These are phyloP conservation scores for Callosobruchus maculatus DNA, from an alignment of 2,888 invertebrate species.

Conservation along the genomic window DNA sequence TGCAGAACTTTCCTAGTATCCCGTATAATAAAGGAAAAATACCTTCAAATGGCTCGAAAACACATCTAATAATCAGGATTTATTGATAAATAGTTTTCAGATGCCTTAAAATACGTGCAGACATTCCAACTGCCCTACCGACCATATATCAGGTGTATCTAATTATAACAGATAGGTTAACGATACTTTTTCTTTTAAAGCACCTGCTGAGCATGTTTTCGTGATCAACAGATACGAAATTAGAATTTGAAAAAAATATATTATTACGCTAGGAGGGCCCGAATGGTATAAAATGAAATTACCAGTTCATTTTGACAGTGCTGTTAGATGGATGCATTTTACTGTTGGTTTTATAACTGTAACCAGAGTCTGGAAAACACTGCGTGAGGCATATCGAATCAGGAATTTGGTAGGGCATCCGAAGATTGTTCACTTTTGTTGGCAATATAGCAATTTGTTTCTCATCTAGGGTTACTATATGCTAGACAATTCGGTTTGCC, in stretches of 20 bases:
- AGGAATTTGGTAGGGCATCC: background rate
- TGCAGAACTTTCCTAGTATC: no score
- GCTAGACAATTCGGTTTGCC: no score
- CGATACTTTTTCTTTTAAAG: background rate
- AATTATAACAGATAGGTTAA: background rate
- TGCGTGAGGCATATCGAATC: background rate
- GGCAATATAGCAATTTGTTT: background rate
- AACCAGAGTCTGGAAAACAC: background rate
- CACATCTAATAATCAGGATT: no score
- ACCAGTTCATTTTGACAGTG: background rate
- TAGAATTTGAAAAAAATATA: background rate
- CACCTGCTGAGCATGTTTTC: background rate
- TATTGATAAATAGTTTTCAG: no score
- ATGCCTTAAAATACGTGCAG: no score
- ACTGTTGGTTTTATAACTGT: background rate
- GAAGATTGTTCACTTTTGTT: background rate
- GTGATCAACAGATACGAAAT: background rate
- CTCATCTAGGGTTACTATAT: background rate
- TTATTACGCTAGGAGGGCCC: background rate
- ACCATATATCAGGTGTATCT: background rate
- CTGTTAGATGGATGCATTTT: background rate
- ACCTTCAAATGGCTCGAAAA: no score
- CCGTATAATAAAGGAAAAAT: no score
- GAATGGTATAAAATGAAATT: background rate
- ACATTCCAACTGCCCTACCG: no score